A percentile compares a stretch with the other conserved stretches of the same genome.
phyloP scores from a whole-genome alignment of 2,113 vertebrate genomes.

The Syngnathus scovelli region DNA sequence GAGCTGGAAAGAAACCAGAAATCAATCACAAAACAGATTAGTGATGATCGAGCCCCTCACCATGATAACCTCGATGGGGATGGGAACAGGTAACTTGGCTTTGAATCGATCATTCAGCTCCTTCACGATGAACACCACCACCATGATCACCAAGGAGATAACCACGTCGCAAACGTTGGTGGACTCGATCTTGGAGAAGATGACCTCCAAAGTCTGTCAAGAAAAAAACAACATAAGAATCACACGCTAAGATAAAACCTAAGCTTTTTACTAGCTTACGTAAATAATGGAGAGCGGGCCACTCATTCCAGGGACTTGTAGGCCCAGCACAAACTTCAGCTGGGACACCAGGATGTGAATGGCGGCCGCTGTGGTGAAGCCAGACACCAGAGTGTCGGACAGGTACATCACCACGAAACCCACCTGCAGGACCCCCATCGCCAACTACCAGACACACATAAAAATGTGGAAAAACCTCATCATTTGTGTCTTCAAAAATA shows the following conservation, averaged over 20 bases:
- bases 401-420: slow-evolving; percentile 92
- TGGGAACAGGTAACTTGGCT: slow-evolving; percentile 84
- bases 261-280: slow-evolving; percentile 68
- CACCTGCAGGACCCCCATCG: slow-evolving; percentile 78
- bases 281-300: slow-evolving; percentile 80
- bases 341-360: slow-evolving; percentile 91
- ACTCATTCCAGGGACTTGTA: slow-evolving; percentile 72
- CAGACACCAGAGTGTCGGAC: slow-evolving; percentile 89
- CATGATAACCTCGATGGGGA: slow-evolving; percentile 91
- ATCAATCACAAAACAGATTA: neutral
- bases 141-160: slow-evolving; percentile 79
- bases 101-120: slow-evolving; percentile 88
- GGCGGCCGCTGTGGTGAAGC: slow-evolving; percentile 91
- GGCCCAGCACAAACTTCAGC: slow-evolving; percentile 89
- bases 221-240: neutral
- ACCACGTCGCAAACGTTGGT: slow-evolving; percentile 86
- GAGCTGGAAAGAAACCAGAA: neutral
- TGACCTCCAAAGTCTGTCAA: slow-evolving; percentile 74
- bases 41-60: slow-evolving; percentile 66
- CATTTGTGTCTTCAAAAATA: no score
- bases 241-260: neutral
- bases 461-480: no score
- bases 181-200: slow-evolving; percentile 79
- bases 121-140: slow-evolving; percentile 81
- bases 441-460: slow-evolving; percentile 70